Evolutionary conservation across 2,113 vertebrate genomes (phyloP).

Genomic region (Macrotus californicus): DNA sequence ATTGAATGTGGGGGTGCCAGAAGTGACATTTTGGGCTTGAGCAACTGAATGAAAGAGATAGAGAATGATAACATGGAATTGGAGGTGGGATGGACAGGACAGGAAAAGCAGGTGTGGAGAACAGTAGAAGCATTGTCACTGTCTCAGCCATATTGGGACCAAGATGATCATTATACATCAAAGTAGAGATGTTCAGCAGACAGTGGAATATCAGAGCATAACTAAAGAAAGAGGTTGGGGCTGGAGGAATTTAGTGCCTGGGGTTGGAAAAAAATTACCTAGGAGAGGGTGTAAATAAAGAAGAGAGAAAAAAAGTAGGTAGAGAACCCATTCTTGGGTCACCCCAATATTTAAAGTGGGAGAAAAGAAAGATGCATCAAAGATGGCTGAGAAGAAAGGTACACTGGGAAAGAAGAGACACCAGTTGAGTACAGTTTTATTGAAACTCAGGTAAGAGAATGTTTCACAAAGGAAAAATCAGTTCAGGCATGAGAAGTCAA

Average conservation of each 20-base stretch:
- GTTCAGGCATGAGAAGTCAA: background rate
- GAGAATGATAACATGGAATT: background rate
- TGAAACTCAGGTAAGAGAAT: background rate
- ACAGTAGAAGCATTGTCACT: background rate
- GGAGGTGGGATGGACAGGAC: background rate
- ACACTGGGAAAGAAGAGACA: background rate
- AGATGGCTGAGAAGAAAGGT: background rate
- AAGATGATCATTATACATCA: background rate
- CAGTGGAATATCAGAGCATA: background rate
- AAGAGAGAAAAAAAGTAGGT: background rate
- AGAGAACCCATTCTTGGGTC: background rate
- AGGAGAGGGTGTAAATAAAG: background rate
- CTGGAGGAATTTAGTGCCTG: background rate
- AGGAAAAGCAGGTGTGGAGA: background rate
- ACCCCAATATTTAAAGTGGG: background rate
- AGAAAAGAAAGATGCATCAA: background rate
- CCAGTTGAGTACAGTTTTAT: too few relatives aligned
- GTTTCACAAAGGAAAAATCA: background rate
- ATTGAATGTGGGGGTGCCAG: background rate
- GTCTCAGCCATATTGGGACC: background rate
- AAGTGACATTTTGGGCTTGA: background rate
- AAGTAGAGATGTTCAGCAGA: background rate
- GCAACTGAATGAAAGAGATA: background rate
- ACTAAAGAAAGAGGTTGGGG: background rate
- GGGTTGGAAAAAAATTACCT: background rate